These are phyloP conservation scores for Vulpes ferrilata DNA, from an alignment of 2,113 vertebrate species.

Conservation along the genomic window DNA sequence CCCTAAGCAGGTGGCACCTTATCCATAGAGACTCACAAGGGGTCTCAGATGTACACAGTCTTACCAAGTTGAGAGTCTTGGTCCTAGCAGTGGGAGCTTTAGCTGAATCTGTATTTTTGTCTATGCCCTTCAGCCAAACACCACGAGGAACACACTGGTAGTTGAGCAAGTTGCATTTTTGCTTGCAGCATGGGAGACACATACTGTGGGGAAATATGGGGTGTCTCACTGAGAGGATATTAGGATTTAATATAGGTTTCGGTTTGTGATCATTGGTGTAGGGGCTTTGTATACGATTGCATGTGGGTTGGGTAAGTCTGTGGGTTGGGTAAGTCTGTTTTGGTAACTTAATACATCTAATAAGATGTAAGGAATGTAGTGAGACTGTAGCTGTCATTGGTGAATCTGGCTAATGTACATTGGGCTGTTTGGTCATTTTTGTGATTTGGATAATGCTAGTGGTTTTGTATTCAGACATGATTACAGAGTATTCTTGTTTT, in stretches of 20 bases:
- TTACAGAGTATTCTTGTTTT: not conserved
- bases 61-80: not conserved
- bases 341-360: not conserved
- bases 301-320: not conserved
- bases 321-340: not conserved
- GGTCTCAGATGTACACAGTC: not conserved
- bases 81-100: not conserved
- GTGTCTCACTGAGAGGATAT: not conserved
- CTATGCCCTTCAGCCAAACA: not conserved
- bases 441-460: not conserved
- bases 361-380: not conserved
- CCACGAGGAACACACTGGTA: not conserved
- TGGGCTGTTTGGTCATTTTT: not conserved
- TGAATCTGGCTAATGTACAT: not conserved
- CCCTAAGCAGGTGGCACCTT: not conserved
- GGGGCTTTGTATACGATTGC: not conserved
- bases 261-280: not conserved
- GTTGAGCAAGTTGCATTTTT: slow-evolving; percentile 13
- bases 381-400: not conserved
- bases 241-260: not conserved
- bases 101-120: not conserved
- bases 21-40: not conserved
- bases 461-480: not conserved
- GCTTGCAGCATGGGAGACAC: not conserved
- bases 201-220: not conserved